Base-by-base conservation (phyloP, 2,888 invertebrate genomes). In the Leptura quadrifasciata region DNA sequence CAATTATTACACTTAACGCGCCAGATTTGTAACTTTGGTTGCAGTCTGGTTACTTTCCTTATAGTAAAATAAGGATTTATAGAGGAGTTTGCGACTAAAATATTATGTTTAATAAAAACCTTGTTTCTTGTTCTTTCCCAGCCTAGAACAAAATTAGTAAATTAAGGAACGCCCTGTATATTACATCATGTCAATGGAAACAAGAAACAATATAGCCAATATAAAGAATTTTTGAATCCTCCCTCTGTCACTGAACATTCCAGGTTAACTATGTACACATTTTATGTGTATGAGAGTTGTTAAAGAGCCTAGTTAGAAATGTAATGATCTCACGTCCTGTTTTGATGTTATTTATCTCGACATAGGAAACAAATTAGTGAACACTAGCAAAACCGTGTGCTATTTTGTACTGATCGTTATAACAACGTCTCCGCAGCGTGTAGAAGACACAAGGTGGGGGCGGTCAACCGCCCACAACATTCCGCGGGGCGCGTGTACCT, bases 281-380 rank as follows among this genome's bases (percentile, higher is more conserved):
- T 58, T 18, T 63, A 63, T 39, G 58, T 47, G 20, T 69, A 69
- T 47, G 35, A 47, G n/a, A 69, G 31, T 69, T 69, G 58, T 58
- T 58, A 47, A 58, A 69, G 55, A 69, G 21, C 18, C 31, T 17
- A 20, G 24, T 54, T 52, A 20, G 55, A 55, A 31, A 68, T 35
- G 64, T 69, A 72, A 68, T 68, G 68, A 76, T 69, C 60, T 63
- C 70, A 70, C 60, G 73, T 73, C 76, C 57, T 61, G 69, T 67
- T 76, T 68, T 68, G 72, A 64, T 57, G 69, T 69, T 58, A 73
- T 76, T 72, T 60, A 68, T 60, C 58, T 80, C 76, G 76, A 83
- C 80, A 82, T 75, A 64, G 74, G 75, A 82, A 82, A 82, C 79
- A 80, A 82, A 82, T 82, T 82, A 82, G 81, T 77, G 81, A 67